Base-by-base conservation (phyloP, 37 sponge, comb jelly and placozoan genomes). In the Haliclona indistincta region DNA sequence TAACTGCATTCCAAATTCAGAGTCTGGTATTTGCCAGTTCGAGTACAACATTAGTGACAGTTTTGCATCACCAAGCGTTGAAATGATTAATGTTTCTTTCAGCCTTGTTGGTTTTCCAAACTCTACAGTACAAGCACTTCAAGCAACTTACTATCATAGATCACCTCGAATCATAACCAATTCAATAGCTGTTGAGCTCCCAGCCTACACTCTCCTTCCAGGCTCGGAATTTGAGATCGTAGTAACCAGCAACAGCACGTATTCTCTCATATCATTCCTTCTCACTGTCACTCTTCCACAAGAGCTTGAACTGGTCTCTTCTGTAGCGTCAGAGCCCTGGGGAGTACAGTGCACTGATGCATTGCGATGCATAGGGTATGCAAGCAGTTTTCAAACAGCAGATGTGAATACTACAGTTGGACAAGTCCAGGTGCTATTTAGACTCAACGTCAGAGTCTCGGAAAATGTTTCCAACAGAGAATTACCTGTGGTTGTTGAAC, bases 261-360 rank as follows among this genome's bases (percentile, higher is more conserved):
- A 58, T 58, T 6, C 22, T 25, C 60, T 58, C 60, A 58, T 58
- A 20, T 58, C 60, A 25, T 58, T 58, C 28, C 60, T 58, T n/a
- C 6, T 58, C 28, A 58, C 11, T 20, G 6, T 58, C 25, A 58
- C 60, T 20, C 60, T 58, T 6, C n/a, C 60, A 7, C 26, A 8
- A n/a, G 7, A 6, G 26, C 11, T n/a, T 20, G n/a, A 6, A 7
- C 22, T 58, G 26, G 25, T 20, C 6, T 25, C 6, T 6, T 58
- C 60, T 58, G 23, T 6, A n/a, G 28, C 11, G 6, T 17, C 13
- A 17, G n/a, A 58, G 7, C 22, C n/a, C 6, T 58, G 60, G 60
- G 60, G 60, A 6, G 60, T 58, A 6, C 7, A n/a, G 26, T 58
- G 60, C 25, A 25, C 28, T n/a, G 6, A 25, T 20, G n/a, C 6